Base-by-base conservation (phyloP, 2,113 vertebrate species). In the Syngnathus scovelli region DNA sequence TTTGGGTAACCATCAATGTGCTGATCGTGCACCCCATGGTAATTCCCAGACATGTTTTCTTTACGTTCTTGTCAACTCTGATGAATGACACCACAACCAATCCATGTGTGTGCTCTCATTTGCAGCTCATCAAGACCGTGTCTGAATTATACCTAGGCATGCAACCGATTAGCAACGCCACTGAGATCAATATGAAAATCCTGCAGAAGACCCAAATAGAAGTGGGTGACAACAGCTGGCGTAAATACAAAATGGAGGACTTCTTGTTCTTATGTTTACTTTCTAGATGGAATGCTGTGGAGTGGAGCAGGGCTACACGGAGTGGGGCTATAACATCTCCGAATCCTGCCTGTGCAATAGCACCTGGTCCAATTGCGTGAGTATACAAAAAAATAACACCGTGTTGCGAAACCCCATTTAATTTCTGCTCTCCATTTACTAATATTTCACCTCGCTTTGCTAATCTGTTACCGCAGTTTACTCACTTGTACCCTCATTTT, bases 211-310 rank as follows among this genome's bases (percentile, higher is more conserved):
- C 61, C 5, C 61, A 62, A 51, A 43, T n/a, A 18, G 16, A 54
- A 33, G 21, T n/a, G 1, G 6, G 52, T 65, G 38, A 16, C 19
- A 4, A 23, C 9, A 8, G 13, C 15, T 7, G 27, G 13, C 13
- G 55, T 27, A 27, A 18, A 3, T 12, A 37, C 46, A 19, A 49
- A 23, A n/a, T n/a, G 16, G 46, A 38, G 6, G 18, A 21, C 19
- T 66, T 37, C 27, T 39, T n/a, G 21, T 10, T 43, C 43, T 43
- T 43, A 43, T 36, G 33, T 23, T 51, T 64, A 3, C 19, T 43
- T 61, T 33, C 63, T 46, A 88, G 86, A 21, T 65, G 0, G 51
- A 75, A 51, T 88, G 86, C 39, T 88, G 86, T 21, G 83, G 86
- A 3, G 6, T 88, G 49, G 55, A 71, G 11, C 16, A 73, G 1